Percentiles rank a stretch among this genome's conserved stretches.
Conservation (phyloP, 2,888 invertebrate genomes). For the Drosophila suboccidentalis region DNA sequence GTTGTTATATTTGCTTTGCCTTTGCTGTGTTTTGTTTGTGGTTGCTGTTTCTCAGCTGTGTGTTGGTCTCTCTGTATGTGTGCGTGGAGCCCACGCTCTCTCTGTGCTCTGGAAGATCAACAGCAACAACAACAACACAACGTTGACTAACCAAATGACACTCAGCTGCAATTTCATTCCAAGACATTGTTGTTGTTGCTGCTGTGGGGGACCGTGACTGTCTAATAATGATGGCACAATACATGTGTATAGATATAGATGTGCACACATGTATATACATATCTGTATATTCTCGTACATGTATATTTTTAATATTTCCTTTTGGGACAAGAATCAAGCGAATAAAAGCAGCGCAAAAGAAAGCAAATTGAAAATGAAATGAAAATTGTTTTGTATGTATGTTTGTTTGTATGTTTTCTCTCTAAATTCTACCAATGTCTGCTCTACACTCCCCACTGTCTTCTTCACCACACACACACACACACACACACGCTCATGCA, state of each 20-base stretch:
- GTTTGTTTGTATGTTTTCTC: slow-evolving; percentile 19
- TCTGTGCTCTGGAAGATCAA: slow-evolving; percentile 69
- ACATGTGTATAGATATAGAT: slow-evolving; percentile 1
- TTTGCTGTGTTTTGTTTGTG: slow-evolving; percentile 39
- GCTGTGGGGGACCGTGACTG: slow-evolving; percentile 31
- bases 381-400: slow-evolving; percentile 33
- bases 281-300: slow-evolving; percentile 6
- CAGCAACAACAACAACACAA: slow-evolving; percentile 45
- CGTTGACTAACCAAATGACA: slow-evolving; percentile 54
- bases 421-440: slow-evolving; percentile 37
- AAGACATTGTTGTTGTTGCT: slow-evolving; percentile 24
- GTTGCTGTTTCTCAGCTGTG: slow-evolving; percentile 54
- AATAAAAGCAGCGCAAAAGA: slow-evolving; percentile 16
- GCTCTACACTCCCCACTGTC: slow-evolving; percentile 4
- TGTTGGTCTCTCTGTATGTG: slow-evolving; percentile 21
- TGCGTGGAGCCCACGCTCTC: slow-evolving; percentile 50
- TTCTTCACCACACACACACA: slow-evolving; percentile 5
- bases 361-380: slow-evolving; percentile 45
- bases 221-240: slow-evolving; percentile 41
- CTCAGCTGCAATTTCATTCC: slow-evolving; percentile 66
- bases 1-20: slow-evolving; percentile 38
- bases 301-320: slow-evolving; percentile 35
- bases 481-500: slow-evolving; percentile 18
- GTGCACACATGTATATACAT: neutral
- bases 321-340: neutral